A percentile compares a stretch with the other conserved stretches of the same genome.
Conservation (phyloP, 2,797 vertebrate genomes). For the Eutrigla gurnardus region DNA sequence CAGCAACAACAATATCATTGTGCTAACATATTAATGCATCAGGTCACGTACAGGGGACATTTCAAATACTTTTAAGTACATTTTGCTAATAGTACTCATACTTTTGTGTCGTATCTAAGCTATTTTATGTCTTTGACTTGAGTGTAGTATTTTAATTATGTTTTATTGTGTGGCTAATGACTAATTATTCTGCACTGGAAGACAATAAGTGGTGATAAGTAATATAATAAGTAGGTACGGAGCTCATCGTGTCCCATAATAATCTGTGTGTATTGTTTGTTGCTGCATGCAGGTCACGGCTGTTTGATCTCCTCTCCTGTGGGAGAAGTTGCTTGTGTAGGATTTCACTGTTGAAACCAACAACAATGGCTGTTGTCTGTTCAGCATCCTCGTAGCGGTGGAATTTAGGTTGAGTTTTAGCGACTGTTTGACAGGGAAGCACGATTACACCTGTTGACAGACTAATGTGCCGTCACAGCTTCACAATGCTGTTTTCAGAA, state of each 20-base stretch:
- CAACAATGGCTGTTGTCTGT: constrained; percentile 50
- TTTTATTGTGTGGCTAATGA: not conserved
- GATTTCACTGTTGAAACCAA: constrained; percentile 56
- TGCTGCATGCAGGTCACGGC: not conserved
- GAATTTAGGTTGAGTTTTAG: constrained; percentile 27
- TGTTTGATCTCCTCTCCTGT: constrained; percentile 21
- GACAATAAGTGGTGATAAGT: not conserved
- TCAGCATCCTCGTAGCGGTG: constrained; percentile 19
- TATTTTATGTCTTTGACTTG: not conserved
- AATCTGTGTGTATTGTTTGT: constrained; percentile 10
- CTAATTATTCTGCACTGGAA: not conserved
- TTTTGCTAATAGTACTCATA: not conserved
- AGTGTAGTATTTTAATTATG: not conserved
- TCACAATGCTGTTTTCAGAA: constrained; percentile 11
- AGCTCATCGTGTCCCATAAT: not conserved
- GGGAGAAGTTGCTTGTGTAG: constrained; percentile 16
- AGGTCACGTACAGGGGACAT: not conserved
- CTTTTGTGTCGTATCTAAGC: not conserved
- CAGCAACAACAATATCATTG: not conserved
- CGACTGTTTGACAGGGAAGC: constrained; percentile 6
- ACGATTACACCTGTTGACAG: constrained; percentile 28
- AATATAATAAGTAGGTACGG: not conserved
- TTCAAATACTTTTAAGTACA: not conserved
- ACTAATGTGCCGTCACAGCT: constrained; percentile 3
- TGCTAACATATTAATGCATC: not conserved